Conservation (phyloP, 1,140 invertebrate genomes). For the Brachionus sp. region DNA sequence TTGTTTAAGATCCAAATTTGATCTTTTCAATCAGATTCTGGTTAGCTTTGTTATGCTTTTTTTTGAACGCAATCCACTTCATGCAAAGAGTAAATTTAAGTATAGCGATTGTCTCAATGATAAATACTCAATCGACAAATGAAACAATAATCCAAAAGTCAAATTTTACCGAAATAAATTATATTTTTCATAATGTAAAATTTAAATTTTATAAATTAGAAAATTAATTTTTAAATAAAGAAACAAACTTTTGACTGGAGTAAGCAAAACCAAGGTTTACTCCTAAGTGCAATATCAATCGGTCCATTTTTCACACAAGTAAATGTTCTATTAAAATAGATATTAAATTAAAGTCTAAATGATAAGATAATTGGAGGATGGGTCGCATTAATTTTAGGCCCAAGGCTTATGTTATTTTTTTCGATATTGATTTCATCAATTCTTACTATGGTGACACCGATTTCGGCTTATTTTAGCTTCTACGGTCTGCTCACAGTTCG, state of each 20-base stretch:
- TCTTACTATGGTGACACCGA: neutral
- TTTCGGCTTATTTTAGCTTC: conserved; percentile 1
- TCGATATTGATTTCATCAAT: conserved; percentile 1
- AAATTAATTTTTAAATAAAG: neutral
- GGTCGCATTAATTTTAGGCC: conserved; percentile 7
- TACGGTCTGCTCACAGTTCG: neutral
- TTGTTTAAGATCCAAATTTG: neutral
- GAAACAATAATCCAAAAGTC: neutral
- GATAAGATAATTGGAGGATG: conserved; percentile 36
- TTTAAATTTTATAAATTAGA: neutral
- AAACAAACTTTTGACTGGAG: conserved; percentile 22
- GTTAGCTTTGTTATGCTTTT: conserved; percentile 17
- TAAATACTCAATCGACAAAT: neutral
- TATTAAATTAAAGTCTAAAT: neutral
- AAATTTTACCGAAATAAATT: neutral
- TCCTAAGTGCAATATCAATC: conserved; percentile 14
- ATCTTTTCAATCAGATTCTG: conserved; percentile 19
- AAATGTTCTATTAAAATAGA: neutral
- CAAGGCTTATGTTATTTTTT: neutral
- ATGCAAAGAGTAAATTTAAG: conserved; percentile 45
- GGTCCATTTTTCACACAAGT: conserved; percentile 32
- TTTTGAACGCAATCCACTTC: conserved; percentile 35
- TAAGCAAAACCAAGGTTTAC: conserved; percentile 12
- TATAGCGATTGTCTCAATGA: conserved; percentile 24
- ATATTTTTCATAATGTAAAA: neutral